phyloP scores from a whole-genome alignment of 2,113 vertebrate genomes.

The Monopterus albus region DNA sequence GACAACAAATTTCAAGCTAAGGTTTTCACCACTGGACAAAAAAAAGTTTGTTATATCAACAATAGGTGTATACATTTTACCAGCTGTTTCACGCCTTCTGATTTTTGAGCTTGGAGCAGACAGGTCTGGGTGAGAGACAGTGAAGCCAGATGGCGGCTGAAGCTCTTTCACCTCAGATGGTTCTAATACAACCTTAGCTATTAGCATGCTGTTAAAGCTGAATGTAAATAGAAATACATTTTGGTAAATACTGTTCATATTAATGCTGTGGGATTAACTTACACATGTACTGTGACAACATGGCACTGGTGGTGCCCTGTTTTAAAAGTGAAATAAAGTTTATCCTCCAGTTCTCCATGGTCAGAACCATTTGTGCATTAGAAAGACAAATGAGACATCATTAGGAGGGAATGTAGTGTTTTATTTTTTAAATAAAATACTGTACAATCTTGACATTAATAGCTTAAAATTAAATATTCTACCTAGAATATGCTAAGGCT shows the following conservation, averaged over 20 bases:
- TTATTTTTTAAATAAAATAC: slow-evolving; percentile 44
- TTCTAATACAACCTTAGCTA: slow-evolving; percentile 17
- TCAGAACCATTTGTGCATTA: slow-evolving; percentile 1
- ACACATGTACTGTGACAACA: slow-evolving; percentile 58
- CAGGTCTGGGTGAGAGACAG: neutral
- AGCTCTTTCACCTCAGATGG: neutral
- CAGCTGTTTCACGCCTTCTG: neutral
- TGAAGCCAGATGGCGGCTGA: slow-evolving; percentile 30
- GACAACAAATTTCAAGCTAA: too few species aligned
- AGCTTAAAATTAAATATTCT: slow-evolving; percentile 46
- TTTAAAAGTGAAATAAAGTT: slow-evolving; percentile 65
- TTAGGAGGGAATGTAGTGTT: neutral
- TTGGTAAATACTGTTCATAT: slow-evolving; percentile 66
- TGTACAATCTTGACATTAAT: neutral
- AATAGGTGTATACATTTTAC: too few species aligned
- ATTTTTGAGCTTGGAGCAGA: neutral
- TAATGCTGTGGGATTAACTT: slow-evolving; percentile 57
- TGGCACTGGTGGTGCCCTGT: slow-evolving; percentile 23
- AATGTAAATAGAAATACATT: slow-evolving; percentile 58
- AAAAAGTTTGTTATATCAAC: too few species aligned
- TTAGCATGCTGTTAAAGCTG: slow-evolving; percentile 36
- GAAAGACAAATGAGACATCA: neutral
- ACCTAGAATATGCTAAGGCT: slow-evolving; percentile 20
- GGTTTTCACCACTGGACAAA: neutral
- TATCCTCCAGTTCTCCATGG: slow-evolving; percentile 9